A percentile compares a stretch with the other conserved stretches of the same genome.
phyloP scores from a whole-genome alignment of 2,888 invertebrate genomes.

The Nephrotoma flavescens region DNA sequence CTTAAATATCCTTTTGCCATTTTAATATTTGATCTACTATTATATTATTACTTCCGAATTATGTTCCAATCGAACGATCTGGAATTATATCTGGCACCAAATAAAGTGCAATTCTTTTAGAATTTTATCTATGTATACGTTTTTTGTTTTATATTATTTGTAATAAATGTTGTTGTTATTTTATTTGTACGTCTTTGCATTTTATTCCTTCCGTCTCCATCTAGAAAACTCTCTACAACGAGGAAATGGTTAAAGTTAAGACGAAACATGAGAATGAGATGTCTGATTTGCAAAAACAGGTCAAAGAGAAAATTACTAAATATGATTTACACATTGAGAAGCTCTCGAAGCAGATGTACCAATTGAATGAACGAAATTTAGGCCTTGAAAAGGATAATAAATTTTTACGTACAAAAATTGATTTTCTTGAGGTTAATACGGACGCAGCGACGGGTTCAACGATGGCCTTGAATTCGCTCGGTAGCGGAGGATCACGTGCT shows the following conservation, averaged over 20 bases:
- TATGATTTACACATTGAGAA: slow-evolving; percentile 26
- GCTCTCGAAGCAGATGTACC: slow-evolving; percentile 25
- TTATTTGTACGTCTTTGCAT: neutral
- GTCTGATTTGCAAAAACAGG: slow-evolving; percentile 15
- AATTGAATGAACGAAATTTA: slow-evolving; percentile 26
- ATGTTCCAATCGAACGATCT: neutral
- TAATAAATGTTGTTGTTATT: neutral
- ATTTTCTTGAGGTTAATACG: slow-evolving; percentile 18
- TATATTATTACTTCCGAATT: slow-evolving; percentile 7
- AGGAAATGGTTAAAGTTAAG: slow-evolving; percentile 28
- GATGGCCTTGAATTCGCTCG: neutral
- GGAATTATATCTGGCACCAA: neutral
- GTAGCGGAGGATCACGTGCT: neutral
- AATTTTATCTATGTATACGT: neutral
- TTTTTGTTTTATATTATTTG: neutral
- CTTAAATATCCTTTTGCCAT: slow-evolving; percentile 20
- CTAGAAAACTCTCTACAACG: slow-evolving; percentile 28
- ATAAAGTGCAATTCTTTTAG: neutral
- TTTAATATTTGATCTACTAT: slow-evolving; percentile 17
- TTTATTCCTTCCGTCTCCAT: neutral
- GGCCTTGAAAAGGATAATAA: slow-evolving; percentile 27
- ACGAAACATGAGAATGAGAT: slow-evolving; percentile 27
- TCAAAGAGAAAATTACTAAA: slow-evolving; percentile 17
- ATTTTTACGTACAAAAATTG: slow-evolving; percentile 24
- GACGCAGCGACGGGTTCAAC: neutral